These are phyloP conservation scores for Parthenolecanium corni DNA, from an alignment of 2,888 invertebrate genomes.

Conservation along the genomic window DNA sequence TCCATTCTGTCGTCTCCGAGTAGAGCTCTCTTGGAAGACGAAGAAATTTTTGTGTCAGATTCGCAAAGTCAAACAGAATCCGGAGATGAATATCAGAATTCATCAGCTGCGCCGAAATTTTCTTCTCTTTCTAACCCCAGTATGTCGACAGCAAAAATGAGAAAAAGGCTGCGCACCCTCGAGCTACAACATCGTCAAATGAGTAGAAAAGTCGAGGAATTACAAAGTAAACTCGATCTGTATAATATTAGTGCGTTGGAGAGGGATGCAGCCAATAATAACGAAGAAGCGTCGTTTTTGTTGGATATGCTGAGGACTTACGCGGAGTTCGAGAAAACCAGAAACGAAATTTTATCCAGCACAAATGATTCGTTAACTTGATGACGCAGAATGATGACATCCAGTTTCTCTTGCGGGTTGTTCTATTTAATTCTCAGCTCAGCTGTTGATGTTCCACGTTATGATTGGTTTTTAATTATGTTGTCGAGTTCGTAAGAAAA, in stretches of 20 bases:
- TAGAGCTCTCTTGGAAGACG: background rate
- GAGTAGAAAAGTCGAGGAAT: background rate
- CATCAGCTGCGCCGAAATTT: background rate
- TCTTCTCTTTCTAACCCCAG: slow-evolving; percentile 1
- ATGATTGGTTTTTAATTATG: no score
- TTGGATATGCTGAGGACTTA: slow-evolving; percentile 12
- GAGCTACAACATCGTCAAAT: background rate
- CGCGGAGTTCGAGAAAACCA: slow-evolving; percentile 7
- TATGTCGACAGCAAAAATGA: background rate
- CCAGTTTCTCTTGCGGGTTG: no score
- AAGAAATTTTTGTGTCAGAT: background rate
- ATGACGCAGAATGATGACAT: background rate
- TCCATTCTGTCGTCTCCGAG: background rate
- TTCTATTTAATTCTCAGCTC: no score
- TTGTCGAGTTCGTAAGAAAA: no score
- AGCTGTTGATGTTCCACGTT: no score
- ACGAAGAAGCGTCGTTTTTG: slow-evolving; percentile 14
- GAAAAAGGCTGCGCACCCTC: slow-evolving; percentile 2
- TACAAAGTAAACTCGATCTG: slow-evolving; percentile 2
- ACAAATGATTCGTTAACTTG: no score
- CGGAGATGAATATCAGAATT: background rate
- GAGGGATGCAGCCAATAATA: slow-evolving; percentile 10
- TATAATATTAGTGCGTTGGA: slow-evolving; percentile 11
- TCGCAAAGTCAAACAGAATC: background rate
- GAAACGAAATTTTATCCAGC: slow-evolving; percentile 16